A percentile compares a stretch with the other conserved stretches of the same genome.
phyloP scores from a whole-genome alignment of 2,113 vertebrate species.

The Sylvietta virens region DNA sequence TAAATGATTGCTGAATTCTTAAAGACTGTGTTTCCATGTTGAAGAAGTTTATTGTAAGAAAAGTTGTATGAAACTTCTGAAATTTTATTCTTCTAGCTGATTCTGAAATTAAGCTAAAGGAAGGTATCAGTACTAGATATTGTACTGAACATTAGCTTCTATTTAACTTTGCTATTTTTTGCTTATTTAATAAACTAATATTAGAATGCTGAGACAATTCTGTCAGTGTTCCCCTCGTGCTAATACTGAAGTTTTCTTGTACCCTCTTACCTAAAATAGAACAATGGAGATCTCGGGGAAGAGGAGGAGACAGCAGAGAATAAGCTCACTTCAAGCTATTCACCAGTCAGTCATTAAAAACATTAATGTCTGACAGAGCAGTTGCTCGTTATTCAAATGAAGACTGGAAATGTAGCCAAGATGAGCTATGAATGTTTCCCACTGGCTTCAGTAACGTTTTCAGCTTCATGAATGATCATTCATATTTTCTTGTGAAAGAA shows the following conservation, averaged over 20 bases:
- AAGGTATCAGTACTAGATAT: not conserved
- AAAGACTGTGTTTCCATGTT: not conserved
- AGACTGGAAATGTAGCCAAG: constrained; percentile 29
- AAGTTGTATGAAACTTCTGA: not conserved
- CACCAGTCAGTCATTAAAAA: constrained; percentile 27
- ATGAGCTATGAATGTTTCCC: constrained; percentile 40
- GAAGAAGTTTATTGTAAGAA: not conserved
- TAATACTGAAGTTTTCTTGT: not conserved
- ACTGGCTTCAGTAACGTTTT: not conserved
- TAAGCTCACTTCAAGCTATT: constrained; percentile 18
- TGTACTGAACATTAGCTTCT: not conserved
- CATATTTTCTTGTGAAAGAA: constrained; percentile 41
- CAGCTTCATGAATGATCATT: constrained; percentile 37
- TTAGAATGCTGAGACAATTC: not conserved
- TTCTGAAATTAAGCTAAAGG: not conserved
- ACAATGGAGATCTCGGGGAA: not conserved
- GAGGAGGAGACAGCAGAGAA: constrained; percentile 18
- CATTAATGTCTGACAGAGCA: constrained; percentile 48
- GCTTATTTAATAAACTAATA: not conserved
- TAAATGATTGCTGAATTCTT: not conserved
- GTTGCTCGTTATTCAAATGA: constrained; percentile 44
- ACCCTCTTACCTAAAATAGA: not conserved
- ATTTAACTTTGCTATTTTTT: not conserved
- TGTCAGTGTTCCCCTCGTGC: not conserved
- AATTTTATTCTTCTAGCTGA: not conserved